Evolutionary conservation across 2,797 vertebrate species (phyloP).

Genomic region (Orientallactaga sibirica): DNA sequence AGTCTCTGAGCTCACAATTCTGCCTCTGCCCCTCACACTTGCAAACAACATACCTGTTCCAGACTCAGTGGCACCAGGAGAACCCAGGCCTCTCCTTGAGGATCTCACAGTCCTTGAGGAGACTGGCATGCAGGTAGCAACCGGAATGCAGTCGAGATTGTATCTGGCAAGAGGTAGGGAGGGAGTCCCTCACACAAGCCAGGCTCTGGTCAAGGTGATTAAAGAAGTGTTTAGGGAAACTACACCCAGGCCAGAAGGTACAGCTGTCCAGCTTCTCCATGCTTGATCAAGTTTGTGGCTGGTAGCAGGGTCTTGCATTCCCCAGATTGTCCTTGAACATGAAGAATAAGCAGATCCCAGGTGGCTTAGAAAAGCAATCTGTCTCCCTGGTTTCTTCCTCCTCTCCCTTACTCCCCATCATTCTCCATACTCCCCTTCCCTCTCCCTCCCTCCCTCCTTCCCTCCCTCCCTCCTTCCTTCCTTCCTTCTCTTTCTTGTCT

Average conservation of each 20-base stretch:
- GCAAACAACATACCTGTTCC: not conserved
- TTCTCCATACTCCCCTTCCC: too few species aligned
- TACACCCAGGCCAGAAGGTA: not conserved
- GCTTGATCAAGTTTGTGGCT: not conserved
- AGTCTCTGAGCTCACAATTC: too few species aligned
- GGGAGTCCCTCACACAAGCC: too few species aligned
- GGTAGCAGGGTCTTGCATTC: not conserved
- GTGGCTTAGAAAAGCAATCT: not conserved
- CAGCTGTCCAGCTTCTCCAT: not conserved
- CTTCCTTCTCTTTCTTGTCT: too few species aligned
- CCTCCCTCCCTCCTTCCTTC: too few species aligned
- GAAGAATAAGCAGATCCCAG: not conserved
- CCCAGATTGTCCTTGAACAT: not conserved
- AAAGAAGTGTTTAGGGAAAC: too few species aligned
- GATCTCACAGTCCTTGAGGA: not conserved
- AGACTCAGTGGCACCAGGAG: not conserved
- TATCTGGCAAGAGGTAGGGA: too few species aligned
- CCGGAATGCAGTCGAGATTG: not conserved
- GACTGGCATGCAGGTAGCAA: not conserved
- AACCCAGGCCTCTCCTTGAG: not conserved
- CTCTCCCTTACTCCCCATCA: not conserved
- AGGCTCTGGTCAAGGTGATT: not conserved
- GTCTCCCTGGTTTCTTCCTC: rapidly evolving
- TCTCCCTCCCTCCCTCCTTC: too few species aligned
- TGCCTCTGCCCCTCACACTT: not conserved